These are phyloP conservation scores for Apogon hyalosoma DNA, from an alignment of 2,797 vertebrate genomes.

Conservation along the genomic window DNA sequence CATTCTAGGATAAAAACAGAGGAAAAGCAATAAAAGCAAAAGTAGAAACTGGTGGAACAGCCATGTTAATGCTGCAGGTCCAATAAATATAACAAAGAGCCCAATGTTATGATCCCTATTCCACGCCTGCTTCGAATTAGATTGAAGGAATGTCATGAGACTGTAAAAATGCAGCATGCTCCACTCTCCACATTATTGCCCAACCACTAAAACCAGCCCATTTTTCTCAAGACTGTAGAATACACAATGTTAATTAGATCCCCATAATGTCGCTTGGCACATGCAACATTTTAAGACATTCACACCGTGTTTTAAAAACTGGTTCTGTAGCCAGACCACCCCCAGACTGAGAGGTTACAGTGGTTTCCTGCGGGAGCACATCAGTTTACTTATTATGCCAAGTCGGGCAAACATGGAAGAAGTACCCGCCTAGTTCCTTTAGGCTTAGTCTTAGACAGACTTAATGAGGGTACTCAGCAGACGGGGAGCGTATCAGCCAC, in stretches of 20 bases:
- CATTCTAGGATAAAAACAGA: constrained; percentile 5
- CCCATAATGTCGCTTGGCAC: constrained; percentile 48
- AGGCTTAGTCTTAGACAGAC: constrained; percentile 55
- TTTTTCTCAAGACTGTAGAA: constrained; percentile 66
- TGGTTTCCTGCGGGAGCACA: constrained; percentile 58
- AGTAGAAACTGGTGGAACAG: constrained; percentile 21
- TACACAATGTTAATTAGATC: constrained; percentile 65
- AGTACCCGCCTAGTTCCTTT: constrained; percentile 47
- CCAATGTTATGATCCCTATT: constrained; percentile 76
- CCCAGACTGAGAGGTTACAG: constrained; percentile 43
- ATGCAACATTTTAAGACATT: constrained; percentile 46
- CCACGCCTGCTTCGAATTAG: constrained; percentile 82
- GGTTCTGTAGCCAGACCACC: constrained; percentile 67
- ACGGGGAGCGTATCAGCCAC: constrained; percentile 56
- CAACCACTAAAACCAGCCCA: constrained; percentile 65
- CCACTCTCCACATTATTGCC: constrained; percentile 72
- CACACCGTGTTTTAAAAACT: constrained; percentile 34
- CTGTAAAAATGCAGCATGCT: constrained; percentile 77
- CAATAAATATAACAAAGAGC: constrained; percentile 75
- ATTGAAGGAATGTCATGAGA: constrained; percentile 82
- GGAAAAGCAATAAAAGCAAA: constrained; percentile 26
- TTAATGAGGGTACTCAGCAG: constrained; percentile 69
- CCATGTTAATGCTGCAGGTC: constrained; percentile 57
- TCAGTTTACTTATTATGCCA: constrained; percentile 63
- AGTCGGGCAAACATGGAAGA: constrained; percentile 47